Evolutionary conservation across 2,113 vertebrate genomes (phyloP), one percentile per base, ranked within the genome.

Genomic region (Gambusia affinis): DNA sequence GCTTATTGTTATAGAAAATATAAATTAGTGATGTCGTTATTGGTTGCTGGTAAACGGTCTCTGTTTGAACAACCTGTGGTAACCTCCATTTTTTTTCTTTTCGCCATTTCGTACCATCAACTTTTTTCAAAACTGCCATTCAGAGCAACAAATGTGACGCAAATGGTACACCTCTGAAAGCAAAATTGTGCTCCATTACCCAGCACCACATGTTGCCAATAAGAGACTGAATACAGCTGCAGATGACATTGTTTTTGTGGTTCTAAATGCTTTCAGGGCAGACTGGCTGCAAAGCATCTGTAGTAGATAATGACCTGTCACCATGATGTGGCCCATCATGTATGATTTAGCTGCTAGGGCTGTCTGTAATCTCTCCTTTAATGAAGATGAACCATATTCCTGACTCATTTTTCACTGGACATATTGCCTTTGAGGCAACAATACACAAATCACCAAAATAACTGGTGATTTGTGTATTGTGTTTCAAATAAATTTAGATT

Each of bases 231-330:
- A 11, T 61, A 12, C 19, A 37, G 67, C 82, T 31, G 75, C 66
- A 57, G 39, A 80, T 78, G 85, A 78, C 39, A 44, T 78, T 27
- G 39, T 85, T 70, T 75, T 76, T 81, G 64, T 70, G 72, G 57
- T 33, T 78, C 62, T 74, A 51, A 78, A 85, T 76, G 80, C 62
- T 82, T 65, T 78, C 65, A 57, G 85, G 88, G 70, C 80, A 51
- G 28, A 66, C 75, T 73, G 77, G 64, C 76, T 72, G 75, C 31
- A 62, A 64, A 75, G 64, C 78, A 67, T 71, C 73, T 77, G 39
- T 72, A 67, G 75, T 77, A 85, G 84, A 85, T 88, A 86, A 87
- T 87, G 71, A 79, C 61, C 30, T 37, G 75, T 86, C 84, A 73
- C 44, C 31, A 1, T 77, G 83, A 88, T 85, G 74, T 31, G 64